Conservation (phyloP, 92 coral and sea anemone species). For the Palythoa grandiflora region DNA sequence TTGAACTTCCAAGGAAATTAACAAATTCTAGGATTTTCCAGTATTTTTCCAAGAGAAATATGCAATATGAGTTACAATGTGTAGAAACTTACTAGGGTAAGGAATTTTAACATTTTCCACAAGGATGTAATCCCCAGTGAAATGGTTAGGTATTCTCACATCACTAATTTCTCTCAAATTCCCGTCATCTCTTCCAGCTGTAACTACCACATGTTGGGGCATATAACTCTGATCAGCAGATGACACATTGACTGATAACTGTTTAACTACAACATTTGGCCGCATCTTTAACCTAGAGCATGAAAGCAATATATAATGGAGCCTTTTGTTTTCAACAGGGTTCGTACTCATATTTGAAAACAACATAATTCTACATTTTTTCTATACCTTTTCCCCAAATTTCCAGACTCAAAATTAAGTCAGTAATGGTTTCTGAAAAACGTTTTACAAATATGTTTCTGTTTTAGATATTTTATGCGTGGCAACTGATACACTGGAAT, state of each 20-base stretch:
- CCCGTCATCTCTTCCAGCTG: slow-evolving; percentile 96
- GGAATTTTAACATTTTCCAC: slow-evolving; percentile 96
- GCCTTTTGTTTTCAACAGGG: not conserved
- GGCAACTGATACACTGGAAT: too few species aligned
- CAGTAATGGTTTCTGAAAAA: too few species aligned
- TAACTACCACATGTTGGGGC: slow-evolving; percentile 97
- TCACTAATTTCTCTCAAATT: slow-evolving; percentile 95
- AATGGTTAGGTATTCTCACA: slow-evolving; percentile 92
- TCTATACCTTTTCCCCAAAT: too few species aligned
- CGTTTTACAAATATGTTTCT: too few species aligned
- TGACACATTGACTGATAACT: slow-evolving; percentile 94
- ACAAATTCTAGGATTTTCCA: too few species aligned
- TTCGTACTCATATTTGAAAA: not conserved
- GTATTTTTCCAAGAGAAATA: too few species aligned
- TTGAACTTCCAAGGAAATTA: too few species aligned
- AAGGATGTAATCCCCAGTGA: slow-evolving; percentile 89
- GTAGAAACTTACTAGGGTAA: slow-evolving; percentile 80
- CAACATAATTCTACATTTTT: too few species aligned
- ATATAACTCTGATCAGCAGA: slow-evolving; percentile 99
- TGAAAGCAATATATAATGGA: not conserved
- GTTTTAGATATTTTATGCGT: too few species aligned
- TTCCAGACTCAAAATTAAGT: too few species aligned
- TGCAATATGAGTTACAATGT: not conserved
- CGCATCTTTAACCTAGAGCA: slow-evolving; percentile 87
- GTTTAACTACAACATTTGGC: slow-evolving; percentile 96